Conservation (phyloP, 2,797 vertebrate genomes). For the Ambastaia sidthimunki region DNA sequence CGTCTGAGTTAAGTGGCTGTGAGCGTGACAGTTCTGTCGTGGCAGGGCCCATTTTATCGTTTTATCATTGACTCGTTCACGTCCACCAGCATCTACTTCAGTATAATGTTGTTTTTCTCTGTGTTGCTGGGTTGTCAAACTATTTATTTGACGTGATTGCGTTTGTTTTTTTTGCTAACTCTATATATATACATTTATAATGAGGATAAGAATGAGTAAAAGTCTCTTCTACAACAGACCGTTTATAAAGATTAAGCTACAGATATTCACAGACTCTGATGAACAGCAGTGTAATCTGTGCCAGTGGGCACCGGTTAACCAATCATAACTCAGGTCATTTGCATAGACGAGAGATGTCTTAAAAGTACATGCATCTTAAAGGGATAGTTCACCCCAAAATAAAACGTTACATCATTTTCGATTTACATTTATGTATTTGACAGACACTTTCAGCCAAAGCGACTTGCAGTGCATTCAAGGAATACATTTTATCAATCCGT, state of each 20-base stretch:
- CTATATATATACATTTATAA: not conserved
- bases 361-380: not conserved
- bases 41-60: slow-evolving; percentile 30
- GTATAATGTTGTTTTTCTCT: not conserved
- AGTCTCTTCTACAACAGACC: not conserved
- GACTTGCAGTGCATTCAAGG: too few relatives aligned
- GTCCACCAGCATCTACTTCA: slow-evolving; percentile 14
- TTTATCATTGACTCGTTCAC: slow-evolving; percentile 45
- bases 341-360: not conserved
- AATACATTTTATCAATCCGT: too few relatives aligned
- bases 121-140: not conserved
- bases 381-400: not conserved
- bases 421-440: too few relatives aligned
- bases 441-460: not conserved
- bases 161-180: not conserved
- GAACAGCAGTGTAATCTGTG: not conserved
- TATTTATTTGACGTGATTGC: not conserved
- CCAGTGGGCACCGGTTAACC: not conserved
- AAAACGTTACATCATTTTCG: not conserved
- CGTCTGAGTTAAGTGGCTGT: slow-evolving; percentile 46
- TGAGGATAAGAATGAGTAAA: not conserved
- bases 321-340: not conserved
- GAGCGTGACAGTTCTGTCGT: slow-evolving; percentile 48
- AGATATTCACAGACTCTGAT: not conserved
- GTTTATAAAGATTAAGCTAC: not conserved